phyloP scores from a whole-genome alignment of 35 echinoderm and acorn worm species.

The Chiridota heheva region DNA sequence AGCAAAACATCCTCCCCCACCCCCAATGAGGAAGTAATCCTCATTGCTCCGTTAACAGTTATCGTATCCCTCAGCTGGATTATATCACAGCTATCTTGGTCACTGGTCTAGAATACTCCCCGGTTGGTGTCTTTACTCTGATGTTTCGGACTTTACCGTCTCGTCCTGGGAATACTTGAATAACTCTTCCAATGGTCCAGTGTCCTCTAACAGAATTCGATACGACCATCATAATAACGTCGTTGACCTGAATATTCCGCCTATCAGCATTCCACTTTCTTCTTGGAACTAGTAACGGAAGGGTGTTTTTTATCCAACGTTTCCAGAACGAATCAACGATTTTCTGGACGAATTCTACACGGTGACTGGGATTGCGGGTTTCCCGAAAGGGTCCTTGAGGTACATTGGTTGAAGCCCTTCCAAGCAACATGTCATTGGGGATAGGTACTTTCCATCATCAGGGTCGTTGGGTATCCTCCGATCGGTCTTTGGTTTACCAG shows the following conservation, averaged over 20 bases:
- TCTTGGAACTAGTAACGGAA: conserved; percentile 45
- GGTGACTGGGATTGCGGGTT: conserved; percentile 39
- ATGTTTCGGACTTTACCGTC: conserved; percentile 44
- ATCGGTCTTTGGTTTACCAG: conserved; percentile 68
- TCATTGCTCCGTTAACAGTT: too few species aligned
- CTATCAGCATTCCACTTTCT: conserved; percentile 45
- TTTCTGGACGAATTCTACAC: conserved; percentile 57
- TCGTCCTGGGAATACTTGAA: conserved; percentile 36
- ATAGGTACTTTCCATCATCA: conserved; percentile 63
- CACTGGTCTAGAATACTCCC: neutral
- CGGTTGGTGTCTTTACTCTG: conserved; percentile 10
- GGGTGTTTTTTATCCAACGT: conserved; percentile 40
- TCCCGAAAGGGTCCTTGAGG: conserved; percentile 59
- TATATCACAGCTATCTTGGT: conserved; percentile 29
- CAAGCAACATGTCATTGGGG: conserved; percentile 65
- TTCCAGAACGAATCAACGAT: conserved; percentile 64
- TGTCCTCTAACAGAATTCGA: conserved; percentile 17
- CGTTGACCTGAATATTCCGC: conserved; percentile 38
- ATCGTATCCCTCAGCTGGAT: conserved; percentile 61
- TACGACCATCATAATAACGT: conserved; percentile 30
- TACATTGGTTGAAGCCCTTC: conserved; percentile 28
- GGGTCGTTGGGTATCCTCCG: conserved; percentile 64
- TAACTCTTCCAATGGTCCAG: conserved; percentile 24
- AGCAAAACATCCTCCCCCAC: too few species aligned
- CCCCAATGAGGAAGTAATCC: too few species aligned